Evolutionary conservation across 1,140 invertebrate genomes (phyloP).

Genomic region (Drosophila chauvacae): DNA sequence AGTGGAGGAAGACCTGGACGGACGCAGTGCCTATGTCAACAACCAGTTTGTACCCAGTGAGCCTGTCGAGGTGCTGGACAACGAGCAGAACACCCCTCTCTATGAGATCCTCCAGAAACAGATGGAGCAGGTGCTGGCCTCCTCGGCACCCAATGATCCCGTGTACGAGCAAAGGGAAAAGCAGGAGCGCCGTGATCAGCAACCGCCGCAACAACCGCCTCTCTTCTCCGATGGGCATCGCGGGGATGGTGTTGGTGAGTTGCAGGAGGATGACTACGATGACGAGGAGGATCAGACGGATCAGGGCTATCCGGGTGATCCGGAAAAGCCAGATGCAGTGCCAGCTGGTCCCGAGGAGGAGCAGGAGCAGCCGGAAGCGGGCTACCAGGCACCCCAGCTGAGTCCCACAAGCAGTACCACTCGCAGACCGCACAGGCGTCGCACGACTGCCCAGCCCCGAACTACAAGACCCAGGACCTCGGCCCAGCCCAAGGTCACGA

Average conservation of each 20-base stretch:
- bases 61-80: conserved; percentile 48
- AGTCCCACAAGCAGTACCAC: conserved; percentile 11
- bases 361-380: conserved; percentile 12
- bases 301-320: conserved; percentile 27
- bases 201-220: conserved; percentile 55
- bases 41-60: conserved; percentile 75
- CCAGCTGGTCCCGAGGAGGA: conserved; percentile 30
- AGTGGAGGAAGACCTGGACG: conserved; percentile 66
- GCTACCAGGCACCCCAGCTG: conserved; percentile 40
- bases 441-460: conserved; percentile 44
- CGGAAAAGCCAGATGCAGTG: conserved; percentile 59
- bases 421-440: conserved; percentile 19
- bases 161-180: conserved; percentile 59
- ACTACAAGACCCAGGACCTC: conserved; percentile 39
- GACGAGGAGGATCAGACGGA: conserved; percentile 53
- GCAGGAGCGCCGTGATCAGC: conserved; percentile 43
- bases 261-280: conserved; percentile 66
- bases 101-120: conserved; percentile 79
- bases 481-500: conserved; percentile 5
- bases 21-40: conserved; percentile 76
- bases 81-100: conserved; percentile 66
- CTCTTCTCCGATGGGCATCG: conserved; percentile 38
- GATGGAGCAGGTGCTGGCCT: conserved; percentile 76
- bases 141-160: conserved; percentile 60
- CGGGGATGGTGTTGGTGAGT: conserved; percentile 22